Percentiles rank a stretch among this genome's conserved stretches.
Evolutionary conservation across 2,888 invertebrate species (phyloP).

Genomic region (Acleris laterana): DNA sequence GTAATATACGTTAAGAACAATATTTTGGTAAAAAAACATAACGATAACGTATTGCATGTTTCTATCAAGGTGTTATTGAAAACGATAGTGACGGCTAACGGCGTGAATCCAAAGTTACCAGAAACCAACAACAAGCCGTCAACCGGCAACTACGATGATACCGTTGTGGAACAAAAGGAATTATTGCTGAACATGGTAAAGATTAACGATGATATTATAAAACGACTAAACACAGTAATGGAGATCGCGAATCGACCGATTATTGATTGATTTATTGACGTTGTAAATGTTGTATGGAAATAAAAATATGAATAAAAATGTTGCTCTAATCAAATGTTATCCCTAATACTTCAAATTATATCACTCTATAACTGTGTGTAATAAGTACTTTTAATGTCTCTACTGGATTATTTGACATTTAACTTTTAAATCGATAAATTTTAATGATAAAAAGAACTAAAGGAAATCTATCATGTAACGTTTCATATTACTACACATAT

Average conservation of each 20-base stretch:
- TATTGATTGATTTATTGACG: no score
- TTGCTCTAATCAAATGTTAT: no score
- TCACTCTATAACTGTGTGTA: no score
- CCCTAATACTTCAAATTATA: no score
- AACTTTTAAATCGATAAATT: no score
- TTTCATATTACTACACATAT: no score
- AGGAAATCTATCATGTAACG: no score
- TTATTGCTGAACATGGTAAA: conserved; percentile 10
- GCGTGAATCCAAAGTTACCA: background rate
- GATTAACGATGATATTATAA: background rate
- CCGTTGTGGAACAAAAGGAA: conserved; percentile 8
- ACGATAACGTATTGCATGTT: background rate
- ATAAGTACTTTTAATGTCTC: no score
- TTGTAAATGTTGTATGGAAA: no score
- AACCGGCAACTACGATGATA: background rate
- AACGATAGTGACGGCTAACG: background rate
- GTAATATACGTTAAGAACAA: background rate
- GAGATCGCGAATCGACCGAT: background rate
- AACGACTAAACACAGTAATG: background rate
- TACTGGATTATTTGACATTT: no score
- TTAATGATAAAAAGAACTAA: no score
- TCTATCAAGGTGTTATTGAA: background rate
- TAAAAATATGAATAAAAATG: no score
- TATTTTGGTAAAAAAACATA: background rate
- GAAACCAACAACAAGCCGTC: background rate